Base-by-base conservation (phyloP, 2,888 invertebrate species). In the Spatulosminthurus flaviceps region DNA sequence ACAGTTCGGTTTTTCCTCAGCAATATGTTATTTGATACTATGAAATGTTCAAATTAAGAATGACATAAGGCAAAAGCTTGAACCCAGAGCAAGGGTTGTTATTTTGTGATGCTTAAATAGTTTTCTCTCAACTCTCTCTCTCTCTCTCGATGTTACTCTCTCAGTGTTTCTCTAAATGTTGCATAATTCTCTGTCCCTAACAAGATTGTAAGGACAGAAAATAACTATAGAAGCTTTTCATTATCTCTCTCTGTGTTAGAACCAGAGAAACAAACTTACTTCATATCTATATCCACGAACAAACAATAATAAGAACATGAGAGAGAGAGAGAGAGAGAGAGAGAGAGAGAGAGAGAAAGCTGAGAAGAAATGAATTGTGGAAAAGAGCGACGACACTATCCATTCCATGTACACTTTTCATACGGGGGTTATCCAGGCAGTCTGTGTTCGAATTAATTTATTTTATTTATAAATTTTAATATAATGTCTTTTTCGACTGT, bases 391-490 rank as follows among this genome's bases (percentile, higher is more conserved):
- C 34, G 9, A 34, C 34, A 9, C 34, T 51, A 16, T n/a, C n/a
- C n/a, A 16, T 51, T 51, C 1, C 51, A 11, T 51, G 16, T 51
- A n/a, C 51, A 41, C 41, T 41, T 51, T 51, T 51, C 64, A 21
- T 24, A 64, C 64, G 7, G 21, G 42, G 67, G 76, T 66, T 75
- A 75, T 66, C 75, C 41, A 24, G 75, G 75, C 66, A 75, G 75
- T 73, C 42, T 64, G 75, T 75, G 66, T 66, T 51, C 24, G 78
- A 81, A 79, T 81, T 81, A 81, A 81, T 81, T 81, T 81, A 81
- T 81, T 81, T 81, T 81, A 81, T 81, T 81, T 81, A 81, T 81
- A 81, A 81, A 81, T 81, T 81, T 81, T 79, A 79, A 69, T 81
- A 76, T 79, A 73, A 79, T 79, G 72, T 73, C 13, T 51, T 81